A percentile compares a stretch with the other conserved stretches of the same genome.
Evolutionary conservation across 2,113 vertebrate species (phyloP).

Genomic region (Baryphthengus martii): DNA sequence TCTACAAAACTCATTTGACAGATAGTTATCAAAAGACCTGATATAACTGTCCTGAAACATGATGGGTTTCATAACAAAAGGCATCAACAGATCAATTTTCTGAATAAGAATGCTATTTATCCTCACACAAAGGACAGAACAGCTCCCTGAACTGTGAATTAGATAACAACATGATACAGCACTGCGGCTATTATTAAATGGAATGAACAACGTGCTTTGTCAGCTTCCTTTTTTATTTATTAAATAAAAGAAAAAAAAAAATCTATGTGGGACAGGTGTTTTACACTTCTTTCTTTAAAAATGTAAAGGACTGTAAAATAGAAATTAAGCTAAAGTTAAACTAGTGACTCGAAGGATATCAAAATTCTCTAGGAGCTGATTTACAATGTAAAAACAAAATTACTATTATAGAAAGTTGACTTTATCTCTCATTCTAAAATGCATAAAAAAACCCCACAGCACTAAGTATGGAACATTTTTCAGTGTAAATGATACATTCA

Average conservation of each 20-base stretch:
- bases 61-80: not conserved
- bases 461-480: not conserved
- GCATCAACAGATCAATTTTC: not conserved
- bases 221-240: not conserved
- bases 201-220: not conserved
- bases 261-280: not conserved
- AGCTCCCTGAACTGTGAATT: slow-evolving; percentile 4
- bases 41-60: not conserved
- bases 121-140: not conserved
- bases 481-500: not conserved
- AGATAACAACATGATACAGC: not conserved
- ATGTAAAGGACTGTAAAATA: not conserved
- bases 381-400: not conserved
- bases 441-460: not conserved
- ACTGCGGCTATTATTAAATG: not conserved
- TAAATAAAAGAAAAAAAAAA: not conserved
- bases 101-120: not conserved
- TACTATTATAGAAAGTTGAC: not conserved
- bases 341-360: not conserved
- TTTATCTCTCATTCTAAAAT: not conserved
- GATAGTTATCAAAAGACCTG: not conserved
- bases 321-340: not conserved
- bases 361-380: not conserved
- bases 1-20: not conserved
- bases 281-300: not conserved